Percentiles rank a stretch among this genome's conserved stretches.
These are phyloP conservation scores for Eptatretus burgeri DNA, from an alignment of 2,113 vertebrate genomes.

Conservation along the genomic window DNA sequence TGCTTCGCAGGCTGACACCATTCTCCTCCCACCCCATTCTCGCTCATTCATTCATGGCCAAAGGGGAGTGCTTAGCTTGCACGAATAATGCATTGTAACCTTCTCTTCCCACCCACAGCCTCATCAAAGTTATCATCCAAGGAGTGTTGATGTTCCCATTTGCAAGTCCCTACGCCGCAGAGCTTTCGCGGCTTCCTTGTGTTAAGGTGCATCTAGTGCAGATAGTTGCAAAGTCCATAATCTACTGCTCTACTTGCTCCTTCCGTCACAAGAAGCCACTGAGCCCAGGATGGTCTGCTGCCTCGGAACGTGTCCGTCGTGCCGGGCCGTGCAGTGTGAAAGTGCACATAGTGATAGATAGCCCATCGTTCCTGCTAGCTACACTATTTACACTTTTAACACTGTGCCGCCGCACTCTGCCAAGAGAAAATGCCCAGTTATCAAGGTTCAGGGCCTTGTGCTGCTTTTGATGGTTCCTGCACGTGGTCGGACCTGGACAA, in stretches of 20 bases:
- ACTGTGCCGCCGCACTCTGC: slow-evolving; percentile 6
- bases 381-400: slow-evolving; percentile 11
- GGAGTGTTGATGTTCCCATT: too few relatives aligned
- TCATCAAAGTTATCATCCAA: too few relatives aligned
- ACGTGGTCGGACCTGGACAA: too few relatives aligned
- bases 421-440: background rate
- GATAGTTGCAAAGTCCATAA: slow-evolving; percentile 1
- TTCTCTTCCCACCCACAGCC: too few relatives aligned
- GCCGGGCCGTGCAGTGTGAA: slow-evolving; percentile 8
- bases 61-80: too few relatives aligned
- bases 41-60: too few relatives aligned
- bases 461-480: too few relatives aligned
- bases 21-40: too few relatives aligned
- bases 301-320: background rate
- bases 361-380: slow-evolving; percentile 8
- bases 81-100: too few relatives aligned
- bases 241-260: slow-evolving; percentile 6
- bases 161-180: too few relatives aligned
- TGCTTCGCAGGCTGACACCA: too few relatives aligned
- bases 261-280: slow-evolving; percentile 6
- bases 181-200: background rate
- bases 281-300: background rate
- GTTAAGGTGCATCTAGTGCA: slow-evolving; percentile 6
- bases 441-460: background rate
- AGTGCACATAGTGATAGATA: slow-evolving; percentile 11